These are phyloP conservation scores for Ennomos erosarius DNA, from an alignment of 2,888 invertebrate genomes.

Conservation along the genomic window DNA sequence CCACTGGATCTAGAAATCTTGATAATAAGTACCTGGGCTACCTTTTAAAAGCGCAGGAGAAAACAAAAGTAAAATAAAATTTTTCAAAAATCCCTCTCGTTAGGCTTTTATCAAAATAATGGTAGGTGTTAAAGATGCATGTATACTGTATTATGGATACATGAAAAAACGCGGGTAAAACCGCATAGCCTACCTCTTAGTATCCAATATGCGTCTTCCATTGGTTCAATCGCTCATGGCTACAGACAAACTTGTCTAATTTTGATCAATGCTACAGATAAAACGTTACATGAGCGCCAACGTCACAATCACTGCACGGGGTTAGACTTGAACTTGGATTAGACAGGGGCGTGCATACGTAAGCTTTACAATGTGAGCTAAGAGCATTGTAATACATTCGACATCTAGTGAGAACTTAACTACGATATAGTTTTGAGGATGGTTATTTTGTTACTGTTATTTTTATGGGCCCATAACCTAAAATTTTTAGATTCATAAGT, in stretches of 20 bases:
- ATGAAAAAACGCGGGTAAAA: not conserved
- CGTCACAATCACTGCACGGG: slow-evolving; percentile 22
- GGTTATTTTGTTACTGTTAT: no score
- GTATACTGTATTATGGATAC: no score
- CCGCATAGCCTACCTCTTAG: not conserved
- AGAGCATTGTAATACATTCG: slow-evolving; percentile 4
- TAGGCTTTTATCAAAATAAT: no score
- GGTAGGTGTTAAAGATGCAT: not conserved
- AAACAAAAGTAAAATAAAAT: no score
- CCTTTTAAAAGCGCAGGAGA: no score
- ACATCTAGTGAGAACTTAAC: no score
- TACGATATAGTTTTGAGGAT: no score
- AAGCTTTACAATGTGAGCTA: slow-evolving; percentile 11
- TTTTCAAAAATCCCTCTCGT: no score
- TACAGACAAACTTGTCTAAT: slow-evolving; percentile 27
- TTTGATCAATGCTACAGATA: slow-evolving; percentile 37
- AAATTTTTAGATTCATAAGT: no score
- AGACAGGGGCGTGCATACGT: slow-evolving; percentile 15
- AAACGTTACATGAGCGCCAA: slow-evolving; percentile 23
- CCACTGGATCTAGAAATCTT: no score
- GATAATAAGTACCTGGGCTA: no score
- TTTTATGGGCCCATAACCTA: no score
- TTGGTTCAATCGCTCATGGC: slow-evolving; percentile 15
- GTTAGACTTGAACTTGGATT: slow-evolving; percentile 29
- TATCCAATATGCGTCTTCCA: slow-evolving; percentile 4